Conservation (phyloP, 1,140 invertebrate genomes). For the Polypedilum pembai region DNA sequence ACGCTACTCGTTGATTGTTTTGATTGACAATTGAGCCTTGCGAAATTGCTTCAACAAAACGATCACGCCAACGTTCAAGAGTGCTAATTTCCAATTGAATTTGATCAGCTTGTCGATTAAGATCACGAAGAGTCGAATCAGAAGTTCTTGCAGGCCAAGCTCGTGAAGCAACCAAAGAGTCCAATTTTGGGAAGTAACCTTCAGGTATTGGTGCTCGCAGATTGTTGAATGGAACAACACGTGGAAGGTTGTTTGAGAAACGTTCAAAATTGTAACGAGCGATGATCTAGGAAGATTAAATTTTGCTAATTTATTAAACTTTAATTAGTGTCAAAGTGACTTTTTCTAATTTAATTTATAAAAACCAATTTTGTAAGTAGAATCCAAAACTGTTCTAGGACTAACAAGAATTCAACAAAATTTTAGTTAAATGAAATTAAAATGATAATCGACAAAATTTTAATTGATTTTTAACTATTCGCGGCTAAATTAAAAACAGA, state of each 20-base stretch:
- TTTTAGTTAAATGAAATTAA: no score
- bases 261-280: constrained; percentile 38
- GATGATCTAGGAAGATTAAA: background rate
- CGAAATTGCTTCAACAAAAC: constrained; percentile 62
- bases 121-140: constrained; percentile 32
- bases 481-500: no score
- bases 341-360: background rate
- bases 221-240: constrained; percentile 33
- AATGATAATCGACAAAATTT: no score
- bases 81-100: constrained; percentile 34
- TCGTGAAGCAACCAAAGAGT: constrained; percentile 39
- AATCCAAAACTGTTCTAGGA: no score
- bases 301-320: background rate
- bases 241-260: constrained; percentile 35
- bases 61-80: constrained; percentile 54
- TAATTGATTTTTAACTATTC: no score
- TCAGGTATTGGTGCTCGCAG: constrained; percentile 35
- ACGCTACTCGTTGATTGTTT: constrained; percentile 39
- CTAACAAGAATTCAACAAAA: no score
- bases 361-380: background rate
- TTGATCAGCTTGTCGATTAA: constrained; percentile 33
- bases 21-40: constrained; percentile 49
- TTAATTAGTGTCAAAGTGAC: no score
- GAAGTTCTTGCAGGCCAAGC: constrained; percentile 46
- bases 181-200: constrained; percentile 39